Evolutionary conservation across 2,113 vertebrate species (phyloP).

Genomic region (Prunella himalayana): DNA sequence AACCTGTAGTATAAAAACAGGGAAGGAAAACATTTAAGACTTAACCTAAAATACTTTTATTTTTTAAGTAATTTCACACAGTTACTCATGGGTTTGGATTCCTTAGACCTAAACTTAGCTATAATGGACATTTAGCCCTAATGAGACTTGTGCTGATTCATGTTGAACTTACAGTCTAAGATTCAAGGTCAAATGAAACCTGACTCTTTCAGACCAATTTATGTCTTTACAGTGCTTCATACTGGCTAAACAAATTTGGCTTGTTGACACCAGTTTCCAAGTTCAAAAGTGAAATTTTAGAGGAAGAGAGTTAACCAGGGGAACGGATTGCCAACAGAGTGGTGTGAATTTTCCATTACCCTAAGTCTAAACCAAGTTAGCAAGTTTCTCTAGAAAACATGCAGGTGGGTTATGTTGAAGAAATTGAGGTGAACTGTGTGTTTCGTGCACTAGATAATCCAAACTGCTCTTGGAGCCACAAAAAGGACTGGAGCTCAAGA

Average conservation of each 20-base stretch:
- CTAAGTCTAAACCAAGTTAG: neutral
- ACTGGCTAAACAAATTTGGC: neutral
- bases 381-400: neutral
- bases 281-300: neutral
- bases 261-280: neutral
- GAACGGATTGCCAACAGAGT: neutral
- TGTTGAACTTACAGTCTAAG: neutral
- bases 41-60: neutral
- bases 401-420: neutral
- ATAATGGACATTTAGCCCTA: neutral
- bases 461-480: neutral
- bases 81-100: neutral
- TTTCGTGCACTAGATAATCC: neutral
- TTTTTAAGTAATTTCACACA: neutral
- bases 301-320: neutral
- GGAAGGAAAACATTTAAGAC: neutral
- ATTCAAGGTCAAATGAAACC: neutral
- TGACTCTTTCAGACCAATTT: neutral
- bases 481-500: neutral
- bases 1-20: neutral
- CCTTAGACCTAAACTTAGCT: neutral
- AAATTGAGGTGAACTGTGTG: neutral
- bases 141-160: neutral
- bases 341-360: neutral
- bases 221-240: neutral